A percentile compares a stretch with the other conserved stretches of the same genome.
Conservation (phyloP, 2,888 invertebrate species). For the Eristalis pertinax region DNA sequence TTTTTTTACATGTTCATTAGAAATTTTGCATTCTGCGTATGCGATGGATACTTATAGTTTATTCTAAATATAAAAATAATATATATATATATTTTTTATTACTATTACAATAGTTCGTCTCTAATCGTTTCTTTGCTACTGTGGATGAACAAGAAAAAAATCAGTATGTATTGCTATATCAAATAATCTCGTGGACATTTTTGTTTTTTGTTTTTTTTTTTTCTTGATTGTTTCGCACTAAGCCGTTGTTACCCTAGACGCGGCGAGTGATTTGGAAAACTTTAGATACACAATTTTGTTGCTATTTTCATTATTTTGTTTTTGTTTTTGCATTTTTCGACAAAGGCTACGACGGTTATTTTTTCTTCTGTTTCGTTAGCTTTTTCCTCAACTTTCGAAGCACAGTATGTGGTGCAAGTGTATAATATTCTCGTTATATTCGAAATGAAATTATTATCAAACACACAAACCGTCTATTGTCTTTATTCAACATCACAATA, state of each 20-base stretch:
- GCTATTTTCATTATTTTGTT: no score
- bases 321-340: not conserved
- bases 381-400: not conserved
- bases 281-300: not conserved
- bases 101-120: conserved; percentile 49
- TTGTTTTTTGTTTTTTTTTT: conserved; percentile 24
- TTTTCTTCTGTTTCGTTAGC: not conserved
- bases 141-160: conserved; percentile 12
- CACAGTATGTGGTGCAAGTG: no score
- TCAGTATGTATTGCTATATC: conserved; percentile 46
- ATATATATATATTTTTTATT: no score
- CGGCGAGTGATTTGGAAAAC: not conserved
- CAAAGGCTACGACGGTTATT: not conserved
- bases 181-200: conserved; percentile 53
- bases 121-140: conserved; percentile 16
- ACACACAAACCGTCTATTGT: not conserved
- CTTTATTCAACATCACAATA: not conserved
- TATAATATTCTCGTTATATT: not conserved
- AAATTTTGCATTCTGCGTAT: not conserved
- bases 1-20: not conserved
- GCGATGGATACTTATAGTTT: conserved; percentile 23
- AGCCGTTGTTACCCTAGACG: conserved; percentile 19
- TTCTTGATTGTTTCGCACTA: conserved; percentile 42
- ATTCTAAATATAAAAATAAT: conserved; percentile 53
- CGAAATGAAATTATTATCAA: not conserved